Evolutionary conservation across 2,888 invertebrate genomes (phyloP).

Genomic region (Dolichopus griseipennis): DNA sequence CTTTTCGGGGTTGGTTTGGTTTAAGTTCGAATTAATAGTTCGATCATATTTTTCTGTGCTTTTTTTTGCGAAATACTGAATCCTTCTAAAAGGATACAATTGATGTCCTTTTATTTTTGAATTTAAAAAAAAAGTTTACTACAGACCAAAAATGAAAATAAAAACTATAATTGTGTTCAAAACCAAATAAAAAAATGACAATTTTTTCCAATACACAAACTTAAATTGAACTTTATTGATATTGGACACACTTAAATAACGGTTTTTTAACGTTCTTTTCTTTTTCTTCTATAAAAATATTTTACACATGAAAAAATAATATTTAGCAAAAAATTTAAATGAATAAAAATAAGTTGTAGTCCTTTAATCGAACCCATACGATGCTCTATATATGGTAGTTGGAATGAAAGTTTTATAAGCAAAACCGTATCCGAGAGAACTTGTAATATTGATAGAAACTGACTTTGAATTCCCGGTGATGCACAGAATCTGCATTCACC

Average conservation of each 20-base stretch:
- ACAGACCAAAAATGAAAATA: background rate
- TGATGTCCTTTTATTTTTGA: background rate
- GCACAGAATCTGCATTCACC: no score
- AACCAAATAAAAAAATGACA: constrained; percentile 11
- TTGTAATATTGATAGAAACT: no score
- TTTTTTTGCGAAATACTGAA: background rate
- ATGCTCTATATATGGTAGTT: no score
- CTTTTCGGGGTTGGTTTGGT: background rate
- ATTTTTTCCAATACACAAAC: constrained; percentile 19
- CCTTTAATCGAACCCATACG: no score
- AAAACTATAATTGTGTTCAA: background rate
- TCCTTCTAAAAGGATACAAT: background rate
- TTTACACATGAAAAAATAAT: constrained; percentile 1
- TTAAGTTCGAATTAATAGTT: background rate
- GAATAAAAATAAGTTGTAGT: no score
- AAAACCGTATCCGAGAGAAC: no score
- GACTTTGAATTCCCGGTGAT: no score
- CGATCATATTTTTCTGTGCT: background rate
- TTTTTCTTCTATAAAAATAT: background rate
- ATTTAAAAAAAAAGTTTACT: background rate
- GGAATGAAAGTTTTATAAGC: no score
- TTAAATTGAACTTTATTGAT: constrained; percentile 20
- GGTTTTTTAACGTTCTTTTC: background rate
- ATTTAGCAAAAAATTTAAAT: no score
- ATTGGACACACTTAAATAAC: constrained; percentile 14